These are phyloP conservation scores for Aptenodytes forsteri DNA, from an alignment of 2,113 vertebrate species.

Conservation along the genomic window DNA sequence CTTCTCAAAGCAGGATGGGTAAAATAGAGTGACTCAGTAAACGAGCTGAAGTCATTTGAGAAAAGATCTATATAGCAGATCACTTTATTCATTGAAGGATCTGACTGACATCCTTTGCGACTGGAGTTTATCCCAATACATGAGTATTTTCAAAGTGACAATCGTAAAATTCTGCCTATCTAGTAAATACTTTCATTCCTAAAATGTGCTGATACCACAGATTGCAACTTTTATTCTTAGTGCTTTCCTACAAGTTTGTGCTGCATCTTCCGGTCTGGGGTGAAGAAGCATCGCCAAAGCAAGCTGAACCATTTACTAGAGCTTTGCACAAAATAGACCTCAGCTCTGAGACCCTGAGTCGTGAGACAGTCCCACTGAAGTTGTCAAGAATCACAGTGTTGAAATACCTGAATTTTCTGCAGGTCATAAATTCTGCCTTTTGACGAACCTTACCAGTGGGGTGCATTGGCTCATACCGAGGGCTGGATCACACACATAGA, in stretches of 20 bases:
- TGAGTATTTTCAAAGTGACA: neutral
- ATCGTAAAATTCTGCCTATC: neutral
- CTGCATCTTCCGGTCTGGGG: neutral
- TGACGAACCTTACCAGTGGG: neutral
- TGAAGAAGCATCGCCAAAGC: neutral
- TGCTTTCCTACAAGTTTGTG: neutral
- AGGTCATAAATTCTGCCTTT: neutral
- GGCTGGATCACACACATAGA: neutral
- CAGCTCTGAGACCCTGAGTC: neutral
- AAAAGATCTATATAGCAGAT: neutral
- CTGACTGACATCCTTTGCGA: neutral
- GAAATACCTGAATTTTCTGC: neutral
- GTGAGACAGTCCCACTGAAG: neutral
- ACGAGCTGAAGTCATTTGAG: neutral
- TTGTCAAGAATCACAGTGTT: neutral
- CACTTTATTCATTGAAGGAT: neutral
- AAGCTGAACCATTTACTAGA: neutral
- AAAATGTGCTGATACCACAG: neutral
- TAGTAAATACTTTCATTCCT: neutral
- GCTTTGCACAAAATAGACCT: neutral
- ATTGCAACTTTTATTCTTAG: neutral
- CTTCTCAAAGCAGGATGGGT: conserved; percentile 1
- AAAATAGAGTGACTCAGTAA: neutral
- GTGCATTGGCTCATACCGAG: neutral
- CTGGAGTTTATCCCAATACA: neutral